Percentiles rank a stretch among this genome's conserved stretches.
These are phyloP conservation scores for Nineta flava DNA, from an alignment of 2,888 invertebrate species.

Conservation along the genomic window DNA sequence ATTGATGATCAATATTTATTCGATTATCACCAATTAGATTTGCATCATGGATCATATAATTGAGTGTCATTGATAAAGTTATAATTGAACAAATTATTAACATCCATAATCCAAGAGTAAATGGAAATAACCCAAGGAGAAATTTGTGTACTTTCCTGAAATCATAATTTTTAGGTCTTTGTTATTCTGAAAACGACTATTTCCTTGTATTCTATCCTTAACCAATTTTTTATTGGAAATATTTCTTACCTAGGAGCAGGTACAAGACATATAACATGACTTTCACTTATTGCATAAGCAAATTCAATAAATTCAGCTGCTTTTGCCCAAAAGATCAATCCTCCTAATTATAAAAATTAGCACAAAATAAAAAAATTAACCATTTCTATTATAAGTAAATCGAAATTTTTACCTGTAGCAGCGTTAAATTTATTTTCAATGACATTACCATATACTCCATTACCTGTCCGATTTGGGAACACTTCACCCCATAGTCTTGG, in stretches of 20 bases:
- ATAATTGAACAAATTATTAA: too few species aligned
- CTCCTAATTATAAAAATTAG: not conserved
- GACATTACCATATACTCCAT: slow-evolving; percentile 46
- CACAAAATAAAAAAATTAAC: not conserved
- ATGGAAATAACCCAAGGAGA: not conserved
- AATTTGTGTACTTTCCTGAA: not conserved
- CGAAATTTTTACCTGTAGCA: slow-evolving; percentile 31
- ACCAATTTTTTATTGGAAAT: too few species aligned
- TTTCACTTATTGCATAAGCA: slow-evolving; percentile 39
- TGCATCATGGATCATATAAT: too few species aligned
- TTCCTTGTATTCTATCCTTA: too few species aligned
- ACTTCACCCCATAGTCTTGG: slow-evolving; percentile 49
- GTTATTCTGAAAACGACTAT: too few species aligned
- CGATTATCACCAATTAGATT: too few species aligned
- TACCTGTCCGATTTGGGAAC: slow-evolving; percentile 41
- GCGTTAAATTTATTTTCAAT: slow-evolving; percentile 43
- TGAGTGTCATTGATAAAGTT: too few species aligned
- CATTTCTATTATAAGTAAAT: too few species aligned
- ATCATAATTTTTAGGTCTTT: too few species aligned
- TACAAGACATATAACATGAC: slow-evolving; percentile 51
- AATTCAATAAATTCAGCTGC: slow-evolving; percentile 43
- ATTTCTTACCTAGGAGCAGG: slow-evolving; percentile 41
- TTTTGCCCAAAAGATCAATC: slow-evolving; percentile 44
- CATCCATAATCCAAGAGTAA: not conserved
- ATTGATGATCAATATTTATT: too few species aligned